Conservation (phyloP, 2,888 invertebrate genomes). For the Lasius fuliginosus region DNA sequence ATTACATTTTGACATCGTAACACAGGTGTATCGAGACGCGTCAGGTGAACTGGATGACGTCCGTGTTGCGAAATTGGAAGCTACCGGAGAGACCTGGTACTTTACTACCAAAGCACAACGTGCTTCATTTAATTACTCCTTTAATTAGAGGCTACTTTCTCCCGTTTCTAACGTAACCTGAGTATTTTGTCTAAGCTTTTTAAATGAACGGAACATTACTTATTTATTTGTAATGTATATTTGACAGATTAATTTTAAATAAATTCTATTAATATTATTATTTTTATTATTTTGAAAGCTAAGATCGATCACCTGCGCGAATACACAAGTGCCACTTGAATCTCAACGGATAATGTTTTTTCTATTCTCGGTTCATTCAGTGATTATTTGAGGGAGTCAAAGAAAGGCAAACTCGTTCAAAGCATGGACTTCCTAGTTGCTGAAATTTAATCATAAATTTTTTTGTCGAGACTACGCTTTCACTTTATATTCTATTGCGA, state of each 20-base stretch:
- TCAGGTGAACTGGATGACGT: slow-evolving; percentile 22
- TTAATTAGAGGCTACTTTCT: slow-evolving; percentile 24
- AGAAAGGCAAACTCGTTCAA: not conserved
- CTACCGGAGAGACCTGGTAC: not conserved
- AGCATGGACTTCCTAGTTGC: not conserved
- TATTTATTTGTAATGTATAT: not conserved
- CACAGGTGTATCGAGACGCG: slow-evolving; percentile 29
- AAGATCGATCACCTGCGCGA: not conserved
- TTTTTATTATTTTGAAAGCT: not conserved
- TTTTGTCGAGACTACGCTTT: not conserved
- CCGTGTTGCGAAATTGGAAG: slow-evolving; percentile 41
- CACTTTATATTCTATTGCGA: not conserved
- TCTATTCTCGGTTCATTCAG: not conserved
- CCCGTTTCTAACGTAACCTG: slow-evolving; percentile 1
- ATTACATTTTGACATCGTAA: slow-evolving; percentile 49
- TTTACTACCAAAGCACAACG: slow-evolving; percentile 12
- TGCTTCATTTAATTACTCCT: slow-evolving; percentile 29
- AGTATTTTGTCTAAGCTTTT: not conserved
- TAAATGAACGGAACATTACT: not conserved
- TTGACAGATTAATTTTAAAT: not conserved
- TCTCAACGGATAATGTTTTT: too few species aligned
- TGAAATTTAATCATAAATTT: slow-evolving; percentile 28
- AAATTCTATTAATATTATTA: not conserved
- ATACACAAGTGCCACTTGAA: too few species aligned
- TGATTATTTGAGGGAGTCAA: not conserved